phyloP scores from a whole-genome alignment of 2,888 invertebrate species.

The Epistrophe eligans region DNA sequence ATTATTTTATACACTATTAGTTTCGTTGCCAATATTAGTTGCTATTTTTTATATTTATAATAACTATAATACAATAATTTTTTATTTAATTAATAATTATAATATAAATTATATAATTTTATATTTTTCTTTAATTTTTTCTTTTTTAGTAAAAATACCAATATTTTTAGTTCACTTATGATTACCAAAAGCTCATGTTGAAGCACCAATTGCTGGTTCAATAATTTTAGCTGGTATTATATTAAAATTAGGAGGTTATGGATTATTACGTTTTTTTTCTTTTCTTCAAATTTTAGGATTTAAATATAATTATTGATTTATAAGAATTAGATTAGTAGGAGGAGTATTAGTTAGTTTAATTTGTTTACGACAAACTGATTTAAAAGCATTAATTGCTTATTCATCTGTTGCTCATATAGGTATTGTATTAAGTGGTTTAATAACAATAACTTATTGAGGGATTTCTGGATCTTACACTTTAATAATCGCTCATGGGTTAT shows the following conservation, averaged over 20 bases:
- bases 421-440: conserved; percentile 86
- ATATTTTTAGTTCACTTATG: conserved; percentile 89
- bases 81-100: conserved; percentile 85
- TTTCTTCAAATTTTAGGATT: conserved; percentile 84
- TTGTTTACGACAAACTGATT: conserved; percentile 88
- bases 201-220: conserved; percentile 89
- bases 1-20: conserved; percentile 89
- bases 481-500: conserved; percentile 88
- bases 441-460: conserved; percentile 86
- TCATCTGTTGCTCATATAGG: conserved; percentile 89
- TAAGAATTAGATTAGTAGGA: conserved; percentile 86
- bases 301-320: conserved; percentile 85
- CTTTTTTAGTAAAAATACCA: conserved; percentile 90
- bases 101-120: conserved; percentile 83
- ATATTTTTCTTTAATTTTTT: conserved; percentile 85
- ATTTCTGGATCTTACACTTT: conserved; percentile 85
- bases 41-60: conserved; percentile 80
- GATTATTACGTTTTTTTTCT: conserved; percentile 86
- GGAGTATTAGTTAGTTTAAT: conserved; percentile 87
- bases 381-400: conserved; percentile 90
- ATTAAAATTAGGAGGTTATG: conserved; percentile 90
- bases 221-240: conserved; percentile 90
- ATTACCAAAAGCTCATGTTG: conserved; percentile 90
- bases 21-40: conserved; percentile 85
- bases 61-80: conserved; percentile 84